Base-by-base conservation (phyloP, 2,113 vertebrate genomes). In the Taxidea taxus region DNA sequence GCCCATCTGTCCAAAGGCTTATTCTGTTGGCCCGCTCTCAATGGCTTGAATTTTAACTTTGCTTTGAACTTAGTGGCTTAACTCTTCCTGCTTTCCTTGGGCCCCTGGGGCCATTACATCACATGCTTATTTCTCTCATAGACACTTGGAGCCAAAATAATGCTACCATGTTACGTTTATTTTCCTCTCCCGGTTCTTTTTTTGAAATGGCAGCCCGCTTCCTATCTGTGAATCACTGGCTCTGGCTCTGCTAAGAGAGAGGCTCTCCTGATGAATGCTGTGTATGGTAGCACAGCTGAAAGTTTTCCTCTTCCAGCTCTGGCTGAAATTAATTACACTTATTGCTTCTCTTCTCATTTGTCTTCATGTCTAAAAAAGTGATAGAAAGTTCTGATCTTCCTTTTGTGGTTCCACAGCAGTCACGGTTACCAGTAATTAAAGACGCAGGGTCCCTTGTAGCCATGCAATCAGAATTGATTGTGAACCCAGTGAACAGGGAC, bases 251-350 rank as follows among this genome's bases (percentile, higher is more conserved):
- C 18, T 2, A 54, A 75, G 70, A 82, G 5, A 18, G 34, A 74
- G 15, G 37, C 25, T 78, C 18, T 56, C 90, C 90, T 85, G 88
- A 58, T 70, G 42, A 90, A 82, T 39, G 54, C 64, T 77, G 11
- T 10, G 49, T n/a, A n/a, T 16, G 78, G 29, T 25, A 10, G 34
- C 72, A 37, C 37, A n/a, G 85, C 58, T 47, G 66, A 95, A 96
- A 92, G 94, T 75, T 91, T 85, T 90, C 56, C 68, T 97, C 92
- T 96, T 89, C 90, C 81, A 92, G 94, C 86, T 94, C 81, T 82
- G 49, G 72, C 16, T 95, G 86, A 97, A 98, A 97, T 96, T 97
- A 97, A 97, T 97, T 94, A 96, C 47, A 44, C 88, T 80, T 92
- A 91, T 15, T 88, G 84, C 92, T 85, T 97, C 94, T 97, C 72